Base-by-base conservation (phyloP, 2,888 invertebrate species). In the Mesoligia furuncula region DNA sequence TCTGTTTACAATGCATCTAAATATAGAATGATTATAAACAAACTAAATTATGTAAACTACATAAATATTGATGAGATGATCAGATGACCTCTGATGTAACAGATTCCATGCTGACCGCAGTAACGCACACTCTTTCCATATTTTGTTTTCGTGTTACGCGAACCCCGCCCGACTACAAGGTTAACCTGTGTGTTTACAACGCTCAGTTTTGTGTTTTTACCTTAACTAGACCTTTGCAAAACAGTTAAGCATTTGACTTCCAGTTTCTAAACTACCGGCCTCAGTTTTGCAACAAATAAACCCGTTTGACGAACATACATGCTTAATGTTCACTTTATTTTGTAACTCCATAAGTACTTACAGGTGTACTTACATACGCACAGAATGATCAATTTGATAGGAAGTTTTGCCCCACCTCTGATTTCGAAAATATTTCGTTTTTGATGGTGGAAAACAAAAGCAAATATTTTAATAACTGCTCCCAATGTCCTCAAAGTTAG, bases 231-330 rank as follows among this genome's bases (percentile, higher is more conserved):
- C 73, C 59, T 86, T 70, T 73, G 45, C 81, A 64, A 79, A 86
- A 75, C 75, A 61, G 59, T 45, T 73, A 61, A 13, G 39, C 69
- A 70, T 71, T 70, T 68, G 67, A 70, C 73, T 79, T 81, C 82
- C 79, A 87, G 81, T 88, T 85, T 85, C 79, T 79, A 79, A 79
- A 73, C 76, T 80, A 81, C 79, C 74, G 67, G 77, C 72, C 71
- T 71, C 61, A 20, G 70, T 88, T 77, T 89, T 81, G 88, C 85
- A 88, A 85, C 48, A 51, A 72, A 79, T 66, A 81, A 87, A 87
- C 88, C 72, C 48, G 86, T 87, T 89, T 77, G 66, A 72, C 59
- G 69, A 65, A 81, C 80, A 77, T 69, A 77, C 75, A 68, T 74
- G 77, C 54, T 62, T 64, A 69, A 85, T 75, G 51, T 61, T 68